phyloP scores from a whole-genome alignment of 2,797 vertebrate genomes.

The Morus bassanus region DNA sequence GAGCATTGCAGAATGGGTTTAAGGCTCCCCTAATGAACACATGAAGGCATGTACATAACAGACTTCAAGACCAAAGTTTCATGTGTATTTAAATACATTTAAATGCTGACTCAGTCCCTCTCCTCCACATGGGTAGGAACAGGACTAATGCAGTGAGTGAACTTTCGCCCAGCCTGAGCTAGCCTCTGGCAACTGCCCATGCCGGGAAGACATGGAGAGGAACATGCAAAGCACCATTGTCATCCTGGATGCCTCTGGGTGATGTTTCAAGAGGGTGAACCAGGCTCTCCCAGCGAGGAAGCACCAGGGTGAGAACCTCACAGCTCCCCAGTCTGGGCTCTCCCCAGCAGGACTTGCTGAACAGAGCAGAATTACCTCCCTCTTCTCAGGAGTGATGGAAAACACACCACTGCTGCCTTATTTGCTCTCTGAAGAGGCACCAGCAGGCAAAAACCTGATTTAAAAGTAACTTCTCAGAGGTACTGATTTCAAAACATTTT shows the following conservation, averaged over 20 bases:
- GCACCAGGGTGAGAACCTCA: neutral
- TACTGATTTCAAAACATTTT: neutral
- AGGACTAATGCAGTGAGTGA: neutral
- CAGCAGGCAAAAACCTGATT: neutral
- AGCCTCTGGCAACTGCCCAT: neutral
- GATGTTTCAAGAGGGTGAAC: fast-evolving
- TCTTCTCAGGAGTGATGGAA: neutral
- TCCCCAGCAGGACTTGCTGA: neutral
- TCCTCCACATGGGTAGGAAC: neutral
- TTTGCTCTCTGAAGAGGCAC: neutral
- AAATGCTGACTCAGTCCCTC: neutral
- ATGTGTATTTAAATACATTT: neutral
- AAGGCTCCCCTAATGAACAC: neutral
- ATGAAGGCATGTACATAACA: neutral
- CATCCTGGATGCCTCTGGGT: neutral
- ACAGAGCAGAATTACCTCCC: neutral
- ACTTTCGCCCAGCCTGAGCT: neutral
- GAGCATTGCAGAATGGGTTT: neutral
- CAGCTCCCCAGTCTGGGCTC: neutral
- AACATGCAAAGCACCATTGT: neutral
- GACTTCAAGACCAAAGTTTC: neutral
- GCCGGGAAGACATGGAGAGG: neutral
- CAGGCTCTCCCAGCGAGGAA: neutral
- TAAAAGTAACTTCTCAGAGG: neutral
- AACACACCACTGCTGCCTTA: neutral